Percentiles rank a stretch among this genome's conserved stretches.
These are phyloP conservation scores for Danio tinwini DNA, from an alignment of 2,797 vertebrate genomes.

Conservation along the genomic window DNA sequence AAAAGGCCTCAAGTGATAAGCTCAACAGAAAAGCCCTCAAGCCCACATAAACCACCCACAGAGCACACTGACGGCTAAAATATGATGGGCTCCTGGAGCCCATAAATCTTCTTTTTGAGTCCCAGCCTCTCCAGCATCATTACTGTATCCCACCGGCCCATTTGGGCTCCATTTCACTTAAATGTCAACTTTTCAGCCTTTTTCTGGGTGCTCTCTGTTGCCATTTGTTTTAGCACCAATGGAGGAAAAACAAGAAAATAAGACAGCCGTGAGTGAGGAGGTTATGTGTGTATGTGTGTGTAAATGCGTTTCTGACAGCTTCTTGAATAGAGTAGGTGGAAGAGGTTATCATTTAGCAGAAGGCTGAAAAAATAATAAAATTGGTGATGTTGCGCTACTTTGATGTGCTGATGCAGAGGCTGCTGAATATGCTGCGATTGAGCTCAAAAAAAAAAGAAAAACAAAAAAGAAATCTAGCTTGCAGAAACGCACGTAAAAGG, in stretches of 20 bases:
- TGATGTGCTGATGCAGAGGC: conserved; percentile 57
- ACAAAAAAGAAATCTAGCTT: conserved; percentile 60
- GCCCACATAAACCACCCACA: conserved; percentile 80
- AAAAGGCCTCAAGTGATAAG: conserved; percentile 73
- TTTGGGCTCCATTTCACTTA: conserved; percentile 84
- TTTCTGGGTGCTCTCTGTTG: conserved; percentile 66
- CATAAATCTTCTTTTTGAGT: conserved; percentile 82
- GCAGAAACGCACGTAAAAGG: conserved; percentile 66
- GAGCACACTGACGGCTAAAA: conserved; percentile 80
- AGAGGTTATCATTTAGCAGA: conserved; percentile 59
- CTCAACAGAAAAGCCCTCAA: conserved; percentile 79
- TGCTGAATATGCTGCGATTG: conserved; percentile 61
- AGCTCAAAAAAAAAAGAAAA: conserved; percentile 65
- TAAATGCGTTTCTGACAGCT: conserved; percentile 42
- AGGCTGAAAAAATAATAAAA: conserved; percentile 65
- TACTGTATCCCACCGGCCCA: conserved; percentile 78
- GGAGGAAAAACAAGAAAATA: conserved; percentile 71
- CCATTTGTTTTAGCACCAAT: conserved; percentile 78
- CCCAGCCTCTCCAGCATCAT: conserved; percentile 75
- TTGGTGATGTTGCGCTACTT: conserved; percentile 59
- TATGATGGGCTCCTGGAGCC: conserved; percentile 78
- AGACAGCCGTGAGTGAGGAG: conserved; percentile 72
- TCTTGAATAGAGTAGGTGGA: conserved; percentile 55
- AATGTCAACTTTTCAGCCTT: conserved; percentile 81
- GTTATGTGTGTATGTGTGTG: conserved; percentile 60